These are phyloP conservation scores for Melospiza georgiana DNA, from an alignment of 2,113 vertebrate genomes.

Conservation along the genomic window DNA sequence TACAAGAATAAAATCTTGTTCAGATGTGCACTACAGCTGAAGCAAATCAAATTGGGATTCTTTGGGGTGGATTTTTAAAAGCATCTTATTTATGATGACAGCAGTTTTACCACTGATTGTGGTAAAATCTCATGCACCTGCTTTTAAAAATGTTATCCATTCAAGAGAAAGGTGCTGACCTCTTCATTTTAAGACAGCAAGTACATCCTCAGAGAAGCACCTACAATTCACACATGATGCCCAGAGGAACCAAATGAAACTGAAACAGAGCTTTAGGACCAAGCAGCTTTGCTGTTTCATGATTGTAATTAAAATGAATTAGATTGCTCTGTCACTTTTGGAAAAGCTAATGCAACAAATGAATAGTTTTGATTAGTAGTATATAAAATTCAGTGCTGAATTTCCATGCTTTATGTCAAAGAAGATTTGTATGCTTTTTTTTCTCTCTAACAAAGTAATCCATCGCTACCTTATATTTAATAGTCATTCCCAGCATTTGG, in stretches of 20 bases:
- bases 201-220: background rate
- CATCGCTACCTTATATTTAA: background rate
- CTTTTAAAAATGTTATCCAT: background rate
- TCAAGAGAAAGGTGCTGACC: background rate
- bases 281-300: background rate
- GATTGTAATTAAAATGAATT: background rate
- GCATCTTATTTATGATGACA: background rate
- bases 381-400: background rate
- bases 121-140: background rate
- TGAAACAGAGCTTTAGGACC: background rate
- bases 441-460: background rate
- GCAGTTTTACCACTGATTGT: background rate
- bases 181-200: background rate
- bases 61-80: background rate
- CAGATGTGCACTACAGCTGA: background rate
- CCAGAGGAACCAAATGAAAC: background rate
- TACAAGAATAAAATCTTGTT: background rate
- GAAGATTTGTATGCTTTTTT: background rate
- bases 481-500: background rate
- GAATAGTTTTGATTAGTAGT: conserved; percentile 22
- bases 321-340: background rate
- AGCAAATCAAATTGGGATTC: background rate
- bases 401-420: background rate
- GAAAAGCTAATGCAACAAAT: background rate
- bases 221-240: background rate